Base-by-base conservation (phyloP, 1,140 invertebrate genomes). In the Lethrus apterus region DNA sequence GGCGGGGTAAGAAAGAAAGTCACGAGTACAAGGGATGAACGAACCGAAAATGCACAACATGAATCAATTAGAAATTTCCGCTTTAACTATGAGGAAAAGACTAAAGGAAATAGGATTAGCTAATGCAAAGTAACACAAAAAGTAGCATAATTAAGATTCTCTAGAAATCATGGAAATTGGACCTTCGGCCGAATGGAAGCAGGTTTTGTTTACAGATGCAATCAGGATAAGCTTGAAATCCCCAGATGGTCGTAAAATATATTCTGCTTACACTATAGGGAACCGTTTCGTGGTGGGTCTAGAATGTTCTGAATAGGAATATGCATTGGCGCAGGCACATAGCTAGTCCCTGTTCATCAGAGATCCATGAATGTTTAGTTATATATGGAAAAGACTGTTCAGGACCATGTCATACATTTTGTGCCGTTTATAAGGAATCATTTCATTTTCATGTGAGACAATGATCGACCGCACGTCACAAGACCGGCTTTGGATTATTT, bases 381-480 rank as follows among this genome's bases (percentile, higher is more conserved):
- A 4, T 17, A 34, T 15, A 14, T 34, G 32, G 14, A 15, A 34
- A 34, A 34, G 4, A 17, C 19, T 34, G 19, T 34, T 17, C 32
- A 34, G n/a, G 14, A 34, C 11, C 49, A 56, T 31, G 54, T 58
- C 9, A 43, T 56, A 9, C 46, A 48, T 5, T 56, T 49, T 45
- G 51, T 34, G 4, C 24, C 40, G 0, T 49, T 48, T 45, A 33
- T 52, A 4, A 54, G 51, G 4, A 44, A 54, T 13, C 32, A 52
- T 31, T 56, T 56, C 47, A 13, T 45, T 13, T 51, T 58, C 9
- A 48, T 55, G 55, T 52, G 54, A 10, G 40, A 59, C 29, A 57
- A 54, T 38, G 50, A 50, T 20, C 44, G 50, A 46, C 58, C 60
- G 14, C 63, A 66, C 43, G 24, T 26, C 10, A n/a, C n/a, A n/a